A percentile compares a stretch with the other conserved stretches of the same genome.
Evolutionary conservation across 2,888 invertebrate species (phyloP).

Genomic region (Merodon equestris): DNA sequence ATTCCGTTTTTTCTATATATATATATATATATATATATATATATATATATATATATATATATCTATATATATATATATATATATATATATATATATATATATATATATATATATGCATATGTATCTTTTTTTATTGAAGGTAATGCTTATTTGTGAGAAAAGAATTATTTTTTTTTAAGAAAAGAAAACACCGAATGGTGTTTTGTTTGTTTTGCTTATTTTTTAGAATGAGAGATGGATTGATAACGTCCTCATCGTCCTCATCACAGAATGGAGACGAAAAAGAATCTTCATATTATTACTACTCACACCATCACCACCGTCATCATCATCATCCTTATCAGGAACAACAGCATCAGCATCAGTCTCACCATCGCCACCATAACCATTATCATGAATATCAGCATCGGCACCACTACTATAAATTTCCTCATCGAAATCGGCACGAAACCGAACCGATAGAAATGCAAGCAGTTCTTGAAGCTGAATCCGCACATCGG

Average conservation of each 20-base stretch:
- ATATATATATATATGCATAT: too few relatives aligned
- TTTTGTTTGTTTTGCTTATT: constrained; percentile 59
- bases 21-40: too few relatives aligned
- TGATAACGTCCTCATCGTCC: constrained; percentile 62
- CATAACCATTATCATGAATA: constrained; percentile 26
- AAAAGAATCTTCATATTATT: constrained; percentile 53
- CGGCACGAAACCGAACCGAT: not conserved
- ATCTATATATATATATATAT: too few relatives aligned
- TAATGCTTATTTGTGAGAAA: constrained; percentile 2
- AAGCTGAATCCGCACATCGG: not conserved
- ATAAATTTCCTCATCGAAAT: not conserved
- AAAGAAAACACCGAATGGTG: too few relatives aligned
- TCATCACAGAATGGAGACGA: constrained; percentile 66
- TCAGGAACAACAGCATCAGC: constrained; percentile 8
- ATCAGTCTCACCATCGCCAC: constrained; percentile 32
- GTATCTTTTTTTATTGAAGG: not conserved
- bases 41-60: too few relatives aligned
- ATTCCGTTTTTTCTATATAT: too few relatives aligned
- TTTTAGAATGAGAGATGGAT: constrained; percentile 69
- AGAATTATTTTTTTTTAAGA: not conserved
- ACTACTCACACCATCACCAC: constrained; percentile 44
- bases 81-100: too few relatives aligned
- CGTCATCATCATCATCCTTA: constrained; percentile 27
- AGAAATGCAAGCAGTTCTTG: not conserved
- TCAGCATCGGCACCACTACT: not conserved